Evolutionary conservation across 2,797 vertebrate genomes (phyloP).

Genomic region (Rhinella marina): DNA sequence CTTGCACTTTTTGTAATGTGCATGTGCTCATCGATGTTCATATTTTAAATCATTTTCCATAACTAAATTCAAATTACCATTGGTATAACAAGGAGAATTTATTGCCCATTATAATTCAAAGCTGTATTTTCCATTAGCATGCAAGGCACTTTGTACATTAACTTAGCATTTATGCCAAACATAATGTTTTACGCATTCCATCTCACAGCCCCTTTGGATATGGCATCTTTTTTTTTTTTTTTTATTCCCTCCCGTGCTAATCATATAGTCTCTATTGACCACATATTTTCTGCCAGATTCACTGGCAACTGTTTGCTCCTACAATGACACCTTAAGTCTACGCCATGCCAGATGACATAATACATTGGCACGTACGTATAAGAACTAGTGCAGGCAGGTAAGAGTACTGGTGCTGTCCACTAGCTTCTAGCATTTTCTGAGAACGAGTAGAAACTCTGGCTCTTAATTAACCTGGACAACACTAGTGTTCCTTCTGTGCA

Average conservation of each 20-base stretch:
- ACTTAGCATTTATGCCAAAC: constrained; percentile 38
- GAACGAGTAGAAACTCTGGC: background rate
- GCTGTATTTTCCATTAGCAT: constrained; percentile 38
- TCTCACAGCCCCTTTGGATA: constrained; percentile 7
- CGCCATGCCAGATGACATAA: background rate
- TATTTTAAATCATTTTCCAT: constrained; percentile 43
- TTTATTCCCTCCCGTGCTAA: constrained; percentile 9
- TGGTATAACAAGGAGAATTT: constrained; percentile 37
- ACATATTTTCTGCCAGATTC: constrained; percentile 5
- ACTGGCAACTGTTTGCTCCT: background rate
- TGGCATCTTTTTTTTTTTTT: background rate
- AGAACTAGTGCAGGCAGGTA: background rate
- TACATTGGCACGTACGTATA: background rate
- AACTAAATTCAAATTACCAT: constrained; percentile 47
- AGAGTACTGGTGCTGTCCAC: background rate
- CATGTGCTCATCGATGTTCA: constrained; percentile 20
- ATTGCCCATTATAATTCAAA: constrained; percentile 46
- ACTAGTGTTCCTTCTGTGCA: background rate
- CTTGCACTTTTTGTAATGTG: constrained; percentile 38
- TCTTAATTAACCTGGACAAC: background rate
- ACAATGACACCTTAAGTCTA: background rate
- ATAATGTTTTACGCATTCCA: constrained; percentile 39
- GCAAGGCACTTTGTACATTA: constrained; percentile 37
- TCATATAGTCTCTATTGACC: constrained; percentile 19
- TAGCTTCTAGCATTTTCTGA: no score